phyloP scores from a whole-genome alignment of 1,140 invertebrate species.

The Spodoptera litura region DNA sequence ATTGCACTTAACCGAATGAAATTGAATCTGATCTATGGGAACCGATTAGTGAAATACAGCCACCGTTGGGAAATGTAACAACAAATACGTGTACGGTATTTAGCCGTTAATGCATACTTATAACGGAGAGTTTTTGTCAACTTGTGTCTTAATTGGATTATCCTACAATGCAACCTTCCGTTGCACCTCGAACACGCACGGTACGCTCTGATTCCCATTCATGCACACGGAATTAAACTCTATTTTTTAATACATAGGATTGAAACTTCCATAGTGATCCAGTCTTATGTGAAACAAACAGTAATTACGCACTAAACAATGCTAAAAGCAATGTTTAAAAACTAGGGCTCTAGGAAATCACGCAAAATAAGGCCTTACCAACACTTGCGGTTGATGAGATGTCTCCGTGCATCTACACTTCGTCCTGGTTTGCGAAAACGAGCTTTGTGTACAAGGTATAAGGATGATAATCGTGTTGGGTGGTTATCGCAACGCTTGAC shows the following conservation, averaged over 20 bases:
- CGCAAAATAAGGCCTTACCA: slow-evolving; percentile 49
- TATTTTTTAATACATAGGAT: background rate
- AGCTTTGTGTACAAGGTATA: slow-evolving; percentile 32
- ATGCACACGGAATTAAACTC: slow-evolving; percentile 15
- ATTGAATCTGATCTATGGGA: slow-evolving; percentile 10
- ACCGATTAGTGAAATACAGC: slow-evolving; percentile 17
- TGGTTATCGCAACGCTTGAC: slow-evolving; percentile 37
- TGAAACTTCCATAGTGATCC: background rate
- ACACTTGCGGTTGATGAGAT: slow-evolving; percentile 45
- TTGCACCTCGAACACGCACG: slow-evolving; percentile 33
- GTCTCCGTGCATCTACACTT: slow-evolving; percentile 7
- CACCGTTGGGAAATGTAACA: slow-evolving; percentile 24
- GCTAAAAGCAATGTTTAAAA: slow-evolving; percentile 51
- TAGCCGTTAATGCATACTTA: slow-evolving; percentile 22
- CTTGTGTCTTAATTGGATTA: slow-evolving; percentile 42
- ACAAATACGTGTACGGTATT: slow-evolving; percentile 37
- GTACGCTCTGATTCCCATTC: slow-evolving; percentile 26
- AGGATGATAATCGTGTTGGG: slow-evolving; percentile 11
- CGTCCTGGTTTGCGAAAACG: slow-evolving; percentile 43
- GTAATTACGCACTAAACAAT: slow-evolving; percentile 54
- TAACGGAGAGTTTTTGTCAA: slow-evolving; percentile 32
- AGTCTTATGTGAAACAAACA: slow-evolving; percentile 25
- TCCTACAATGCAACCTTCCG: slow-evolving; percentile 45
- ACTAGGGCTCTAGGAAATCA: slow-evolving; percentile 53
- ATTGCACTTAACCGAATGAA: slow-evolving; percentile 9